These are phyloP conservation scores for Poecilia picta DNA, from an alignment of 2,797 vertebrate species.

Conservation along the genomic window DNA sequence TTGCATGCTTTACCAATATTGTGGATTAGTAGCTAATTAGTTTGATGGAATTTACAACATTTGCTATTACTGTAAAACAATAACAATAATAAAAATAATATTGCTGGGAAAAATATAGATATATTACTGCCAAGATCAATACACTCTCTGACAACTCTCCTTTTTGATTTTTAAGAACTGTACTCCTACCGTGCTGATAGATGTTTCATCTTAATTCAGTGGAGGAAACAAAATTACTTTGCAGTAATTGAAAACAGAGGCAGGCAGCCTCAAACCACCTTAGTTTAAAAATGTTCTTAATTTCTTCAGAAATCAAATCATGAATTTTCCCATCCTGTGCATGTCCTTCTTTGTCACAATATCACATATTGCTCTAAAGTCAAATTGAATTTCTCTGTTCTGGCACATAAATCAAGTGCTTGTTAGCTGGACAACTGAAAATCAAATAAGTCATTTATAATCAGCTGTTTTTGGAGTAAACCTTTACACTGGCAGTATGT, in stretches of 20 bases:
- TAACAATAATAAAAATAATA: neutral
- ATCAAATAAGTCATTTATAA: neutral
- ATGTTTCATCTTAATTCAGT: neutral
- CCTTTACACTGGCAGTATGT: neutral
- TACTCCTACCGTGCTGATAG: neutral
- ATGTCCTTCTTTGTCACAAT: neutral
- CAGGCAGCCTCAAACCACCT: neutral
- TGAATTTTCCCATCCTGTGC: neutral
- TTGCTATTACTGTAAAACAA: neutral
- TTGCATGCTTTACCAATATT: neutral
- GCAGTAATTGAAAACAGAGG: slow-evolving; percentile 1
- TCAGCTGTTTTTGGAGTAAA: neutral
- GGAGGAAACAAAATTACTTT: neutral
- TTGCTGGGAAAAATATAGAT: neutral
- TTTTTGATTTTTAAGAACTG: neutral
- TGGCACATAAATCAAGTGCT: neutral
- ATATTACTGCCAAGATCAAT: neutral
- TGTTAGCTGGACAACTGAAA: neutral
- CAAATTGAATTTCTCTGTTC: neutral
- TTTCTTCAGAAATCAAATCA: neutral
- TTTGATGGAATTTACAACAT: neutral
- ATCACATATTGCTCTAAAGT: neutral
- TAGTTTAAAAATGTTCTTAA: neutral
- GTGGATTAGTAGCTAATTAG: neutral
- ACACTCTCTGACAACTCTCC: neutral